phyloP scores from a whole-genome alignment of 1,140 invertebrate species.

The Apis mellifera region DNA sequence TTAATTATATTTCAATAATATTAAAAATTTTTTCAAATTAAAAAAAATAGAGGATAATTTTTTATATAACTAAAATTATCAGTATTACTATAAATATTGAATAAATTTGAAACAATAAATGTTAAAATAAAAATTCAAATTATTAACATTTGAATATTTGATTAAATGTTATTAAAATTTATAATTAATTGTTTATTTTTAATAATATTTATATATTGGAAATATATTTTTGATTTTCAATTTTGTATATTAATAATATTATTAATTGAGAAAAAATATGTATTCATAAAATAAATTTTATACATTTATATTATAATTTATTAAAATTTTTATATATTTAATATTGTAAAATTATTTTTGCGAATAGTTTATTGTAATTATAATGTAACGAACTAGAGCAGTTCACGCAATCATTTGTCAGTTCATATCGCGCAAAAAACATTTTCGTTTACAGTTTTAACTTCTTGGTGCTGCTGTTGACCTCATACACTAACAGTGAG shows the following conservation, averaged over 20 bases:
- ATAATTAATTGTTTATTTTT: neutral
- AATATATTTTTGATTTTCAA: slow-evolving; percentile 14
- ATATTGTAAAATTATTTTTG: neutral
- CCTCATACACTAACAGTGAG: slow-evolving; percentile 52
- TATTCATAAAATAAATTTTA: neutral
- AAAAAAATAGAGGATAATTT: neutral
- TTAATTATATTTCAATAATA: neutral
- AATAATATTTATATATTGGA: neutral
- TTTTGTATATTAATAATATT: neutral
- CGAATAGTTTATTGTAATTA: neutral
- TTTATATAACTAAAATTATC: neutral
- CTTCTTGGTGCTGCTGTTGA: slow-evolving; percentile 81
- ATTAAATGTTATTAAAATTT: slow-evolving; percentile 11
- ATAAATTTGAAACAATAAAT: neutral
- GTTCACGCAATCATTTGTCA: slow-evolving; percentile 23
- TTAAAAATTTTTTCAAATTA: neutral
- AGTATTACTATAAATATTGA: slow-evolving; percentile 8
- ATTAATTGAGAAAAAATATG: neutral
- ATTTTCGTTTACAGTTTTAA: slow-evolving; percentile 80
- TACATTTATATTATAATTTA: neutral
- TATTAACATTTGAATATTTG: neutral
- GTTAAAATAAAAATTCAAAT: neutral
- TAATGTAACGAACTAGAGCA: slow-evolving; percentile 12
- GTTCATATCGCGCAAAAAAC: slow-evolving; percentile 74
- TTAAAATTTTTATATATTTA: neutral